Evolutionary conservation across 2,888 invertebrate species (phyloP).

Genomic region (Anodontia alba): DNA sequence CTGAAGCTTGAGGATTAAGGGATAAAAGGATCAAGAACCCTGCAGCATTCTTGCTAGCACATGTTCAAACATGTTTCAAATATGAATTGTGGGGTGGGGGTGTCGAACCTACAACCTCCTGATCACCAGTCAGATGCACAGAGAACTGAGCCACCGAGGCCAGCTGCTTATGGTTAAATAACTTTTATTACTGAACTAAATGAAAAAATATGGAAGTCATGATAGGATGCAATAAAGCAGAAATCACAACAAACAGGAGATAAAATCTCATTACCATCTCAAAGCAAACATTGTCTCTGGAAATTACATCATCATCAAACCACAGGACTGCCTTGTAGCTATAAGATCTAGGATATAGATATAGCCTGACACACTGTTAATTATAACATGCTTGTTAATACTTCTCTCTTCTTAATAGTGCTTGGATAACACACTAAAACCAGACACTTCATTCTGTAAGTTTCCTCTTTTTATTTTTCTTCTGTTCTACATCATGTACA

Average conservation of each 20-base stretch:
- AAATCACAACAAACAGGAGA: constrained; percentile 14
- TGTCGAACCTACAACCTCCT: too few relatives aligned
- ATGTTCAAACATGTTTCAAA: too few relatives aligned
- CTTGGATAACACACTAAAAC: not conserved
- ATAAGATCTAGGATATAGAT: not conserved
- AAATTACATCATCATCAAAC: constrained; percentile 12
- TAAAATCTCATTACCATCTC: constrained; percentile 10
- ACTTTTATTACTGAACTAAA: too few relatives aligned
- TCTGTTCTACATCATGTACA: not conserved
- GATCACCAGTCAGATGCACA: too few relatives aligned
- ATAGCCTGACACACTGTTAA: not conserved
- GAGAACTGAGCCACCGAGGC: too few relatives aligned
- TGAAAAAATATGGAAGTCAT: too few relatives aligned
- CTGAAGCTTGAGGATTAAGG: too few relatives aligned
- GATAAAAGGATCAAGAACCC: too few relatives aligned
- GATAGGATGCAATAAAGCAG: not conserved
- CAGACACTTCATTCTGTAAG: not conserved
- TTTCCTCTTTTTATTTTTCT: not conserved
- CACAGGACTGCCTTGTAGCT: constrained; percentile 9
- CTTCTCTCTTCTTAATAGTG: not conserved
- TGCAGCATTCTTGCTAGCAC: too few relatives aligned
- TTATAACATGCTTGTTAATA: not conserved
- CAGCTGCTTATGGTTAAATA: too few relatives aligned
- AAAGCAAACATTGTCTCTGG: not conserved
- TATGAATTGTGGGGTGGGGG: too few relatives aligned